These are phyloP conservation scores for Thelaira solivaga DNA, from an alignment of 2,888 invertebrate species.

Conservation along the genomic window DNA sequence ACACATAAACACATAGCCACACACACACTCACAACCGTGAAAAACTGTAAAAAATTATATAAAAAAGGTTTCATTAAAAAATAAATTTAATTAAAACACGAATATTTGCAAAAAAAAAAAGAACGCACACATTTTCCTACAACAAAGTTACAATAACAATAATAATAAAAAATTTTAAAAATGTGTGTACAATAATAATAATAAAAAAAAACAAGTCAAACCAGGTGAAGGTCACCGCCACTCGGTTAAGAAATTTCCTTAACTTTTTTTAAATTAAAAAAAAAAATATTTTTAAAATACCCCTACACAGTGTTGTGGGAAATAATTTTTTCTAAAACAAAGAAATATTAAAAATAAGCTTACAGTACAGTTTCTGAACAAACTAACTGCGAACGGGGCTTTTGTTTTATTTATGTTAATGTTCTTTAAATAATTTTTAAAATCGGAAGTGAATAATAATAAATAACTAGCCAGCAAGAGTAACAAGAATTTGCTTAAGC, in stretches of 20 bases:
- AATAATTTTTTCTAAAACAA: no score
- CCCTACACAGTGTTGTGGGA: no score
- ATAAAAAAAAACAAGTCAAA: constrained; percentile 14
- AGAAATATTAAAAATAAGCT: no score
- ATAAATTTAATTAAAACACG: constrained; percentile 61
- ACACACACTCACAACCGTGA: neutral
- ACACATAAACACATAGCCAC: neutral
- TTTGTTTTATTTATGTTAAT: no score
- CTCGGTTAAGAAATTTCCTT: constrained; percentile 5
- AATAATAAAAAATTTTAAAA: neutral
- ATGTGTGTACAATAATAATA: neutral
- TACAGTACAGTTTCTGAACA: no score
- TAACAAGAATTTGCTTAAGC: no score
- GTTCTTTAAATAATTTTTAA: no score
- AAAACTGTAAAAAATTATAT: constrained; percentile 28
- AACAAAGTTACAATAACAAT: constrained; percentile 19
- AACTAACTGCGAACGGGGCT: no score
- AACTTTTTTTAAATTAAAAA: neutral
- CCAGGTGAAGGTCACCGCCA: constrained; percentile 45
- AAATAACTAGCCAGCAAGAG: no score
- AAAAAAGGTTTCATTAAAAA: constrained; percentile 57
- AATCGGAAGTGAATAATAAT: no score
- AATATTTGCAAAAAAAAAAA: constrained; percentile 38
- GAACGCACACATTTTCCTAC: neutral
- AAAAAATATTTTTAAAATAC: neutral